These are phyloP conservation scores for Probosciger aterrimus DNA, from an alignment of 2,113 vertebrate genomes.

Conservation along the genomic window DNA sequence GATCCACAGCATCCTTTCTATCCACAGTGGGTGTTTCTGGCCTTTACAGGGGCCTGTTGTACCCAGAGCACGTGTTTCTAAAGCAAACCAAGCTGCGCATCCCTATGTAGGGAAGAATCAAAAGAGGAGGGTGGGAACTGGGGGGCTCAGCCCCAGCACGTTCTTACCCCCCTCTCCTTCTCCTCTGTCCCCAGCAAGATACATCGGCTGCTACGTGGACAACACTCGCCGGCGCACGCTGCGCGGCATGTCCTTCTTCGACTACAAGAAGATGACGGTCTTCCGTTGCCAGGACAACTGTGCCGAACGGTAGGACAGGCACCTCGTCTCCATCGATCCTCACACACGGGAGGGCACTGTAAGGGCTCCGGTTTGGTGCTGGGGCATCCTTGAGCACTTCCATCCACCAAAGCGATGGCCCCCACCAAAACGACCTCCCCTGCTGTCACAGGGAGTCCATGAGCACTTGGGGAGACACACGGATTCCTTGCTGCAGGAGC, in stretches of 20 bases:
- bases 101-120: fast-evolving
- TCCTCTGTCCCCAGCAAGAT: conserved; percentile 79
- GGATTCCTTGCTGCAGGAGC: no score
- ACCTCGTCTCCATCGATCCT: not conserved
- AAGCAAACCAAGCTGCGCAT: not conserved
- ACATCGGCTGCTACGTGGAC: conserved; percentile 92
- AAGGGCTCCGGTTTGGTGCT: not conserved
- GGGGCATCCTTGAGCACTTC: not conserved
- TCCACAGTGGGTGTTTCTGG: not conserved
- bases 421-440: not conserved
- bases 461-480: not conserved
- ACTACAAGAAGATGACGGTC: conserved; percentile 99
- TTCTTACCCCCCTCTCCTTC: not conserved
- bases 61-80: not conserved
- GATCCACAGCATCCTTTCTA: not conserved
- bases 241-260: conserved; percentile 92
- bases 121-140: not conserved
- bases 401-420: not conserved
- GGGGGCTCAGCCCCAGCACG: not conserved
- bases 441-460: fast-evolving
- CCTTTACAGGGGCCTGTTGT: fast-evolving
- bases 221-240: conserved; percentile 86
- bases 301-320: conserved; percentile 85
- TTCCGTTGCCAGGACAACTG: conserved; percentile 99
- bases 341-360: not conserved